Percentiles rank a stretch among this genome's conserved stretches.
Evolutionary conservation across 2,113 vertebrate species (phyloP).

Genomic region (Dunckerocampus dactyliophorus): DNA sequence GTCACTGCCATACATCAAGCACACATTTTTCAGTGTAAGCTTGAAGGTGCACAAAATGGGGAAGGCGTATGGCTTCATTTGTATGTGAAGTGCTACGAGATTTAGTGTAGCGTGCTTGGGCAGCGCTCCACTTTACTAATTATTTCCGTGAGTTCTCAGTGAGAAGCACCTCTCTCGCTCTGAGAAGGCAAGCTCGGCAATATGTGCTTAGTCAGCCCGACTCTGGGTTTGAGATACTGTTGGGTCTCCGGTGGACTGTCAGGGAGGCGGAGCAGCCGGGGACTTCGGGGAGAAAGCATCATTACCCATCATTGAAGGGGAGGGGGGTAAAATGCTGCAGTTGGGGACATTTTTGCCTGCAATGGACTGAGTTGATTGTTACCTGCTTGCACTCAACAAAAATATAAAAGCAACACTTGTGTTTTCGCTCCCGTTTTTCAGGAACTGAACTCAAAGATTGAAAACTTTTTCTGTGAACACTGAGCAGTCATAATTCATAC

Average conservation of each 20-base stretch:
- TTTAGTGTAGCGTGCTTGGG: conserved; percentile 60
- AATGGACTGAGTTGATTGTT: background rate
- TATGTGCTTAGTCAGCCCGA: conserved; percentile 73
- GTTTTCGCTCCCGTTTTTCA: too few species aligned
- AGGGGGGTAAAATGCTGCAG: conserved; percentile 14
- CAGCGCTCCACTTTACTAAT: conserved; percentile 72
- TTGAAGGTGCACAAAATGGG: background rate
- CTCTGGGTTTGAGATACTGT: conserved; percentile 52
- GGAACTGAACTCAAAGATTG: too few species aligned
- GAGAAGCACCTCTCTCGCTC: conserved; percentile 49
- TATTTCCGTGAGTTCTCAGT: conserved; percentile 69
- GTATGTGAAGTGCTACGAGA: conserved; percentile 50
- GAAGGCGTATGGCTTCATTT: conserved; percentile 45
- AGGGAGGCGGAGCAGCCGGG: conserved; percentile 27
- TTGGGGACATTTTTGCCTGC: conserved; percentile 3
- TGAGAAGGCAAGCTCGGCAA: conserved; percentile 73
- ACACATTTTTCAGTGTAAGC: conserved; percentile 12
- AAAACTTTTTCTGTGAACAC: too few species aligned
- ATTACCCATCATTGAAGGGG: conserved; percentile 22
- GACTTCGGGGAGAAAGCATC: conserved; percentile 35
- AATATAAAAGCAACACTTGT: background rate
- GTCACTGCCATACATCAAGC: conserved; percentile 27
- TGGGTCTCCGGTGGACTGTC: conserved; percentile 49
- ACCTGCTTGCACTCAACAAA: background rate
- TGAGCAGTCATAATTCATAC: too few species aligned